Percentiles rank a stretch among this genome's conserved stretches.
phyloP scores from a whole-genome alignment of 2,888 invertebrate genomes.

The Rhodophaea formosa region DNA sequence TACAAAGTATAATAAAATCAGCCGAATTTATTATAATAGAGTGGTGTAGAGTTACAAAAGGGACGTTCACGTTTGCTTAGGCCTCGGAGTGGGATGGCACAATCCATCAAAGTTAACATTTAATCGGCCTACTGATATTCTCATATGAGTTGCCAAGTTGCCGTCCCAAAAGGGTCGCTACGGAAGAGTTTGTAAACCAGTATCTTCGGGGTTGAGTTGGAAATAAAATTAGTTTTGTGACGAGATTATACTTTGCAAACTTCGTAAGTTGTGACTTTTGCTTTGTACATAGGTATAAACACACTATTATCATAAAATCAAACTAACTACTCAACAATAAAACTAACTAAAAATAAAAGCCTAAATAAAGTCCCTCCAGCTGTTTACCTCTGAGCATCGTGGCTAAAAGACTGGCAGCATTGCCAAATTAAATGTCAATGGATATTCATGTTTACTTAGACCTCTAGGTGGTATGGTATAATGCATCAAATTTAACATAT shows the following conservation, averaged over 20 bases:
- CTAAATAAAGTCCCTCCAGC: no score
- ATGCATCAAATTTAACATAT: constrained; percentile 41
- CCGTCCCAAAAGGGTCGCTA: constrained; percentile 7
- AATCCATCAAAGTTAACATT: constrained; percentile 40
- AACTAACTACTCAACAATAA: no score
- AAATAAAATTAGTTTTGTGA: constrained; percentile 6
- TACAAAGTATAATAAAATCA: neutral
- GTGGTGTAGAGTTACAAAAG: constrained; percentile 20
- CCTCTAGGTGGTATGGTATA: constrained; percentile 30
- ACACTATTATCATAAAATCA: no score
- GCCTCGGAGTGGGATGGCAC: constrained; percentile 32
- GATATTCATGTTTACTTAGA: constrained; percentile 38
- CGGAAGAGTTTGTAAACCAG: neutral
- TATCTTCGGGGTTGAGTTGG: neutral
- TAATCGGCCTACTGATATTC: constrained; percentile 41
- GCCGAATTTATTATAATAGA: constrained; percentile 5
- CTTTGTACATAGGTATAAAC: no score
- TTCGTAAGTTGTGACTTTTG: neutral
- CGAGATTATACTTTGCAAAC: neutral
- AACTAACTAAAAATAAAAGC: no score
- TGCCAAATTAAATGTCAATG: constrained; percentile 20
- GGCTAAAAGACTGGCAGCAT: no score
- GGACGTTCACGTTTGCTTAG: constrained; percentile 38
- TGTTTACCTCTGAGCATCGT: no score
- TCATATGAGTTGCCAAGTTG: constrained; percentile 31